Evolutionary conservation across 2,888 invertebrate species (phyloP), one percentile per base, ranked within the genome.

Genomic region (Matsumyia berberina): DNA sequence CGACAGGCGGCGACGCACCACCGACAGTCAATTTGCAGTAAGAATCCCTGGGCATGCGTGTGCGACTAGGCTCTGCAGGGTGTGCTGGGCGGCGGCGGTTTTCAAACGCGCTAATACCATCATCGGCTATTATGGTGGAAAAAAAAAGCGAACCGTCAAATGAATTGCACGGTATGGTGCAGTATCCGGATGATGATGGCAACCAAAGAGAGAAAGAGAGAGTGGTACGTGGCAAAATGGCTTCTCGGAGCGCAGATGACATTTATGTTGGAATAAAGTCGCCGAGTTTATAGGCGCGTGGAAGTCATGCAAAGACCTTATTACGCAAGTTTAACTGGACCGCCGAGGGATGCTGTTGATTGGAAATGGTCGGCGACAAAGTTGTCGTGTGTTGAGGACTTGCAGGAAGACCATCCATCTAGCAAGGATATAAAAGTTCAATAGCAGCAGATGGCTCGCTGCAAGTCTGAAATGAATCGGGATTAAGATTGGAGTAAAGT

Each of bases 291-390:
- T 85, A 6, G 55, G 64, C 37, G 74, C 60, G 70, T 69, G 31
- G 73, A 64, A 73, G 69, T 74, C 42, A 69, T 35, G 73, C 79
- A 64, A 79, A 85, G 74, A 53, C 74, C 73, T 80, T 64, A 85
- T 85, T 85, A 85, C 69, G 64, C 74, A 42, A 31, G 66, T 64
- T 72, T 72, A 79, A 83, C 69, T 74, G 73, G 83, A 80, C 80
- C 83, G 83, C 80, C 73, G 58, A 74, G 73, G 79, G 79, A 74
- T 85, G 29, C 51, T 69, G 79, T 64, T 85, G 73, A 85, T 85
- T 85, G 83, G 73, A 80, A 66, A 72, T 73, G 53, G 29, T 29
- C 39, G 78, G 24, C 5, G 37, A 70, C 57, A 62, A 69, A 81
- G 58, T 46, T 58, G 70, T 39, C 12, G 37, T 37, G 5, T 3